Percentiles rank a stretch among this genome's conserved stretches.
Evolutionary conservation across 2,888 invertebrate genomes (phyloP).

Genomic region (Dasypogon diadema): DNA sequence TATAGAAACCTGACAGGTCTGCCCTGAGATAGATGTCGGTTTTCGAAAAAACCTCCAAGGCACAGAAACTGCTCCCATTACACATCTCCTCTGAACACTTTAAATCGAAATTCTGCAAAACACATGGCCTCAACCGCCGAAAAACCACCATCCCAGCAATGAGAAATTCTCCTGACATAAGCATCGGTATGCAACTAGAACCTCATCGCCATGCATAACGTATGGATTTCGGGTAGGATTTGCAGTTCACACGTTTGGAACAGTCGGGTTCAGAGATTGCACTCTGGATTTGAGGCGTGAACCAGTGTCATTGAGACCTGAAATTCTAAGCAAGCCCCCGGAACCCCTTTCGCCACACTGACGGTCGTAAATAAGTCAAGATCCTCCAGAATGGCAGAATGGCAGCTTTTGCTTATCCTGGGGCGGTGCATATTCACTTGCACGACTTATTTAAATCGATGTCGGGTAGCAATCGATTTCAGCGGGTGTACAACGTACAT

Average conservation of each 20-base stretch:
- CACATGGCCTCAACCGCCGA: too few species aligned
- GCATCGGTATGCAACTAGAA: too few species aligned
- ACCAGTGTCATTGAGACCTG: background rate
- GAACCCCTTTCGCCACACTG: background rate
- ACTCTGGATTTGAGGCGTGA: background rate
- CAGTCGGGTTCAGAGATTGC: background rate
- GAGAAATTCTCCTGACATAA: too few species aligned
- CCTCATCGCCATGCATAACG: background rate
- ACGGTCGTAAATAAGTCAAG: background rate
- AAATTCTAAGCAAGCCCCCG: background rate
- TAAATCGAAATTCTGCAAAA: too few species aligned
- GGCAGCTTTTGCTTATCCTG: background rate
- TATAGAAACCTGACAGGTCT: too few species aligned
- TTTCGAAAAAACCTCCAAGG: too few species aligned
- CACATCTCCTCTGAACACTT: too few species aligned
- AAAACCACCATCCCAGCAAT: too few species aligned
- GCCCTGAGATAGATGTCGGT: too few species aligned
- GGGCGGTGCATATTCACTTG: background rate
- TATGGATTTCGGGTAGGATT: background rate
- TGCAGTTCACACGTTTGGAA: background rate
- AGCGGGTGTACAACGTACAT: background rate
- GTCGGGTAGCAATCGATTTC: background rate
- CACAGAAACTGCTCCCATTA: too few species aligned
- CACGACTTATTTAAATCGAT: background rate
- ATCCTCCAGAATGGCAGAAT: background rate